These are phyloP conservation scores for Empis livida DNA, from an alignment of 2,888 invertebrate species.

Conservation along the genomic window DNA sequence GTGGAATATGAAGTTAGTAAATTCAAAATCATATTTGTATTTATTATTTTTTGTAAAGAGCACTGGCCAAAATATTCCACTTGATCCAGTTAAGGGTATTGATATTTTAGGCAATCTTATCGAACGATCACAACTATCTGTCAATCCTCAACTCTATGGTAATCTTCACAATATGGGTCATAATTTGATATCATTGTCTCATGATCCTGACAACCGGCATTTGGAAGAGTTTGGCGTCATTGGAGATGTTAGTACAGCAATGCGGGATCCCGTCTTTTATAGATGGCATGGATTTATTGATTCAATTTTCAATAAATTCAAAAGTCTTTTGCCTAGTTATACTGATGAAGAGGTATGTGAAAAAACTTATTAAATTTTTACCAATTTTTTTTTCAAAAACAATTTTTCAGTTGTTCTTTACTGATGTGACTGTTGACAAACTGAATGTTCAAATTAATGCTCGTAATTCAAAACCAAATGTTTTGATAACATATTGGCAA, in stretches of 20 bases:
- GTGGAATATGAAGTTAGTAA: slow-evolving; percentile 16
- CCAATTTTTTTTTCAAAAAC: neutral
- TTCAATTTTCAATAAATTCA: slow-evolving; percentile 58
- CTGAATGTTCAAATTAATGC: slow-evolving; percentile 15
- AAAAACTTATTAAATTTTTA: neutral
- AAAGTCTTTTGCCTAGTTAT: slow-evolving; percentile 47
- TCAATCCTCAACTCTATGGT: slow-evolving; percentile 57
- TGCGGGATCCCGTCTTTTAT: slow-evolving; percentile 79
- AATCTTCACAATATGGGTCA: slow-evolving; percentile 76
- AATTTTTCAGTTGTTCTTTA: neutral
- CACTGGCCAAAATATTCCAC: slow-evolving; percentile 12
- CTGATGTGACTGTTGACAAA: slow-evolving; percentile 13
- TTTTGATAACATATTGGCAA: slow-evolving; percentile 63
- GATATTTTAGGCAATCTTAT: slow-evolving; percentile 67
- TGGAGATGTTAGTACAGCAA: slow-evolving; percentile 70
- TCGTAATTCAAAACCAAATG: slow-evolving; percentile 36
- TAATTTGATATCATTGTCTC: slow-evolving; percentile 56
- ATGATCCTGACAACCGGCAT: slow-evolving; percentile 59
- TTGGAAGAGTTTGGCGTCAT: slow-evolving; percentile 67
- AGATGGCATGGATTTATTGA: slow-evolving; percentile 73
- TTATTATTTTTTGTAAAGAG: slow-evolving; percentile 4
- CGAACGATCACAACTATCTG: slow-evolving; percentile 55
- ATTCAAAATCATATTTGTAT: neutral
- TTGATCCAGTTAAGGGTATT: slow-evolving; percentile 47
- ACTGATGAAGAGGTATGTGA: slow-evolving; percentile 34